Percentiles rank a stretch among this genome's conserved stretches.
Evolutionary conservation across 2,113 vertebrate genomes (phyloP).

Genomic region (Larimichthys crocea): DNA sequence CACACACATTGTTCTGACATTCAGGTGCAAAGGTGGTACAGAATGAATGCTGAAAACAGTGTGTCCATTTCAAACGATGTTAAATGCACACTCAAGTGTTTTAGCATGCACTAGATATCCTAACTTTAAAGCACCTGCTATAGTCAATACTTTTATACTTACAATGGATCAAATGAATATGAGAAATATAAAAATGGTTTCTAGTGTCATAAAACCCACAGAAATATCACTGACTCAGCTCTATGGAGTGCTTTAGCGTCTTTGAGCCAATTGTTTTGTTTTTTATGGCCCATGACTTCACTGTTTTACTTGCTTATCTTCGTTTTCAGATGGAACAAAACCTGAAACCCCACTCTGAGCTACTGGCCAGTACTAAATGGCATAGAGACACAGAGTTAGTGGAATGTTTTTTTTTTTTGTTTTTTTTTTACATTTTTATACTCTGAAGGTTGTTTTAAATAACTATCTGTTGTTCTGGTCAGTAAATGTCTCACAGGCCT

Average conservation of each 20-base stretch:
- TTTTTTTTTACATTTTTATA: not conserved
- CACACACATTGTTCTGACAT: not conserved
- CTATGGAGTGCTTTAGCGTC: not conserved
- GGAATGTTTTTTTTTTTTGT: not conserved
- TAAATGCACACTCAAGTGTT: not conserved
- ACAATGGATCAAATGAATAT: not conserved
- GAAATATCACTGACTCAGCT: too few species aligned
- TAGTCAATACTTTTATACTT: not conserved
- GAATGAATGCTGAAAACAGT: not conserved
- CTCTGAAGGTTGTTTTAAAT: conserved; percentile 30
- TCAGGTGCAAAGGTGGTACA: not conserved
- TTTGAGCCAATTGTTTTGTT: not conserved
- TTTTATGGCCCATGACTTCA: too few species aligned
- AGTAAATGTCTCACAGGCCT: conserved; percentile 46
- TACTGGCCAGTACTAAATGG: not conserved
- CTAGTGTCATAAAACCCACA: too few species aligned
- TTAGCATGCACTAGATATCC: not conserved
- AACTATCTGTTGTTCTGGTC: conserved; percentile 36
- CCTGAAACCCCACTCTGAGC: not conserved
- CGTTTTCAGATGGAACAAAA: too few species aligned
- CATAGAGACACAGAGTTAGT: too few species aligned
- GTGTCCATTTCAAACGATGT: not conserved
- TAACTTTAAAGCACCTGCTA: not conserved
- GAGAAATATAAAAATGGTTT: too few species aligned
- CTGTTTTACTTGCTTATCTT: not conserved